Evolutionary conservation across 2,888 invertebrate genomes (phyloP), one percentile per base, ranked within the genome.

Genomic region (Caenorhabditis imperialis): DNA sequence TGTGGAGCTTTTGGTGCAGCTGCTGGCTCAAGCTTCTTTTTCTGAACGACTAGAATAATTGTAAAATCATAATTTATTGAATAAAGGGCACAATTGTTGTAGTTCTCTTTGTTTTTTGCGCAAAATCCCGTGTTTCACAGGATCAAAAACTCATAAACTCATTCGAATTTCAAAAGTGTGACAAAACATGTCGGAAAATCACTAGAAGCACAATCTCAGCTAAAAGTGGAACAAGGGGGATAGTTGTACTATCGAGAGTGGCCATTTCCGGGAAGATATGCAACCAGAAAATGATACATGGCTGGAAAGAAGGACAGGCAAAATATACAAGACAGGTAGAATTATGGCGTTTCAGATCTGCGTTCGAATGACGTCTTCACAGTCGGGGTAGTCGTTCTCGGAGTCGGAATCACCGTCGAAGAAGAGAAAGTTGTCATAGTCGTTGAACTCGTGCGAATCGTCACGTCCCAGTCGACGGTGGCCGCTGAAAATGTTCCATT

Each of bases 391-490:
- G 10, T 74, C 74, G 2, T 14, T 54, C 16, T 65, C 67, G 0
- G 67, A 67, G 18, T 74, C 55, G 1, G 67, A 57, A 12, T 67
- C 67, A n/a, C 53, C 50, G 2, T 65, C 60, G 44, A 53, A 73
- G 35, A 82, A 78, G 10, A 83, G 42, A 10, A 74, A 60, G 25
- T 77, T 70, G 42, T 84, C 84, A 40, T 69, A 80, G 45, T 84
- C 84, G 44, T 81, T 81, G 62, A 80, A 51, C 23, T 83, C 83
- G 38, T 79, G 77, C 18, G 81, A 80, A 25, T 79, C 79, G 25
- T 77, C 73, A 14, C 78, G 60, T 12, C 75, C 76, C 18, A 79
- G 50, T n/a, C 77, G 67, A 8, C 77, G 76, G 60, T 80, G 81
- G 20, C 75, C 71, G 33, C 81, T 80, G 61, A 54, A 81, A 73